phyloP scores from a whole-genome alignment of 2,113 vertebrate species.

The Prinia subflava region DNA sequence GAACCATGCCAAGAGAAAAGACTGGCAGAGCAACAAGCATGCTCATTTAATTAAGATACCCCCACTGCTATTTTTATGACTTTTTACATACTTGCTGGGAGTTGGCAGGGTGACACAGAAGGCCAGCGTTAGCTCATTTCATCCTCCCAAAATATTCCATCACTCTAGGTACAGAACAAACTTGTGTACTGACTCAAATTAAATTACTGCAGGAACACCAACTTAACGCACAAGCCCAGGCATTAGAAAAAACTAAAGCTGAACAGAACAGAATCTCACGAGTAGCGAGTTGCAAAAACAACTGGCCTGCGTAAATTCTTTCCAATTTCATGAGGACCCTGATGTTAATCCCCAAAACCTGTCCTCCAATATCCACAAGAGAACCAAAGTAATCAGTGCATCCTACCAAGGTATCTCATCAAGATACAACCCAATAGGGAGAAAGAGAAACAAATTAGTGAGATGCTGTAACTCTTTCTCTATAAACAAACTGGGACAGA shows the following conservation, averaged over 20 bases:
- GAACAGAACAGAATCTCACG: not conserved
- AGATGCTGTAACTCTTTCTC: not conserved
- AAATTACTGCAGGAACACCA: not conserved
- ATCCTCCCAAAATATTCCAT: not conserved
- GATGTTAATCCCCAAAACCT: not conserved
- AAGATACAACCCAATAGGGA: not conserved
- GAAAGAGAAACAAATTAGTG: not conserved
- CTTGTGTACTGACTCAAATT: not conserved
- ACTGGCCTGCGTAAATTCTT: not conserved
- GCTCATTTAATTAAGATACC: constrained; percentile 24
- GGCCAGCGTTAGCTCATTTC: not conserved
- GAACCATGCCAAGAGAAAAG: not conserved
- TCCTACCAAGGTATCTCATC: not conserved
- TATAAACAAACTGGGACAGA: not conserved
- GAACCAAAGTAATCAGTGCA: not conserved
- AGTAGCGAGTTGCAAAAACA: not conserved
- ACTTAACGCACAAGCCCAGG: not conserved
- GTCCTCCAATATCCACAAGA: not conserved
- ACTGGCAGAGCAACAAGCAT: not conserved
- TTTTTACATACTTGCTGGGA: constrained; percentile 42
- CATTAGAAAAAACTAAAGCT: not conserved
- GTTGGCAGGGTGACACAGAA: not conserved
- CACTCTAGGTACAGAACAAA: not conserved
- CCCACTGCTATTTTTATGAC: constrained; percentile 18
- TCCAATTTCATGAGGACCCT: not conserved